Evolutionary conservation across 2,113 vertebrate genomes (phyloP).

Genomic region (Oryzias curvinotus): DNA sequence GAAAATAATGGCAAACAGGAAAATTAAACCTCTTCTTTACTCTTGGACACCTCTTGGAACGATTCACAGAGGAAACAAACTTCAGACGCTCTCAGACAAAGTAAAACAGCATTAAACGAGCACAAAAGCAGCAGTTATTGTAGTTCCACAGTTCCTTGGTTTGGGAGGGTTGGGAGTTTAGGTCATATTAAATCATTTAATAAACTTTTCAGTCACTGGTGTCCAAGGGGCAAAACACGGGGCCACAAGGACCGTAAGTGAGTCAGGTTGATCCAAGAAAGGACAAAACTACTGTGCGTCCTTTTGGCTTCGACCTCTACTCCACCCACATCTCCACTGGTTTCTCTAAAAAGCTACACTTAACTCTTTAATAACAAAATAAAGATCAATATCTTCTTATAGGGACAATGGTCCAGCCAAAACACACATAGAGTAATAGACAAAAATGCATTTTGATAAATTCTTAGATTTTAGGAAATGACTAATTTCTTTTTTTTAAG

Average conservation of each 20-base stretch:
- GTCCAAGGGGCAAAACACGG: constrained; percentile 4
- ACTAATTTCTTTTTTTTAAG: neutral
- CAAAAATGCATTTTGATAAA: neutral
- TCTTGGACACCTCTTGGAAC: too few relatives aligned
- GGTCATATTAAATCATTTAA: neutral
- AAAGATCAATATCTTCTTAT: constrained; percentile 66
- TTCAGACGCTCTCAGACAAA: too few relatives aligned
- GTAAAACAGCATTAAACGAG: too few relatives aligned
- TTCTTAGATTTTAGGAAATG: neutral
- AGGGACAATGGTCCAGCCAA: constrained; percentile 64
- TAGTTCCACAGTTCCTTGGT: too few relatives aligned
- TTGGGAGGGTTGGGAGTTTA: neutral
- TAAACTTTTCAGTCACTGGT: constrained; percentile 3
- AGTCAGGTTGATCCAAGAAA: neutral
- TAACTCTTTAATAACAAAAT: constrained; percentile 62
- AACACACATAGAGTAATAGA: constrained; percentile 36
- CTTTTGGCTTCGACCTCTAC: neutral
- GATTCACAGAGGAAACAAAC: too few relatives aligned
- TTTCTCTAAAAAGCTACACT: constrained; percentile 57
- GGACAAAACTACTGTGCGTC: constrained; percentile 3
- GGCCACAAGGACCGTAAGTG: constrained; percentile 13
- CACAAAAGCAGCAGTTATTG: too few relatives aligned
- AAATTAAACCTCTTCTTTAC: too few relatives aligned
- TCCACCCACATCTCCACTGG: constrained; percentile 11
- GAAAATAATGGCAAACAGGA: too few relatives aligned